Conservation (phyloP, 2,113 vertebrate genomes). For the Aptenodytes patagonicus region DNA sequence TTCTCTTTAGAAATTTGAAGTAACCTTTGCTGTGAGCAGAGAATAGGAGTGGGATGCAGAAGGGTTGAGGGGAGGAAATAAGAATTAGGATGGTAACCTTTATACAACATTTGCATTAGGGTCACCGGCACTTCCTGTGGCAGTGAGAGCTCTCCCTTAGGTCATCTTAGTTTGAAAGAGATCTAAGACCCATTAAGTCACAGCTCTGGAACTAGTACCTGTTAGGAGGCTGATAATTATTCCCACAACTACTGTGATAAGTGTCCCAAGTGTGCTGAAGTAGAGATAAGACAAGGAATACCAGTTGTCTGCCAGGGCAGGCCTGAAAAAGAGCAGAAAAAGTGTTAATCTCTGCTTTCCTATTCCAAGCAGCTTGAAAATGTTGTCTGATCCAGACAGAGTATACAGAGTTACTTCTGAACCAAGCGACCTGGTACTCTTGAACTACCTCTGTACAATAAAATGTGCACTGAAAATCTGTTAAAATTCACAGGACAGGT, state of each 20-base stretch:
- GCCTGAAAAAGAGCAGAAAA: slow-evolving; percentile 62
- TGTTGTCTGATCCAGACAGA: background rate
- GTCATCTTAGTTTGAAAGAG: background rate
- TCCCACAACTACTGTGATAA: slow-evolving; percentile 75
- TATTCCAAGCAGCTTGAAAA: background rate
- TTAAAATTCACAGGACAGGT: background rate
- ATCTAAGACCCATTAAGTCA: background rate
- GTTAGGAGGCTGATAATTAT: slow-evolving; percentile 78
- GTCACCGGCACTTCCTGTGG: background rate
- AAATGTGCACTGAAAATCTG: background rate
- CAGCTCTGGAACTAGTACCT: slow-evolving; percentile 66
- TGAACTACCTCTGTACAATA: background rate
- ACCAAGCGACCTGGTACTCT: background rate
- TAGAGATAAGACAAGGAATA: slow-evolving; percentile 86
- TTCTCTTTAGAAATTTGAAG: background rate
- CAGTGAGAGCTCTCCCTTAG: background rate
- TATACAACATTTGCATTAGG: background rate
- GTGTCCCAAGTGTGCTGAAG: slow-evolving; percentile 80
- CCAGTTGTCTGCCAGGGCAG: slow-evolving; percentile 74
- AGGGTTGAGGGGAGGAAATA: background rate
- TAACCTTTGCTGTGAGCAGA: background rate
- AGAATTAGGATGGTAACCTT: background rate
- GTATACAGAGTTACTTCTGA: background rate
- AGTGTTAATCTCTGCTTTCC: background rate
- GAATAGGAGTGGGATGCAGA: background rate